phyloP scores from a whole-genome alignment of 2,888 invertebrate species.

The Ophion ellenae region DNA sequence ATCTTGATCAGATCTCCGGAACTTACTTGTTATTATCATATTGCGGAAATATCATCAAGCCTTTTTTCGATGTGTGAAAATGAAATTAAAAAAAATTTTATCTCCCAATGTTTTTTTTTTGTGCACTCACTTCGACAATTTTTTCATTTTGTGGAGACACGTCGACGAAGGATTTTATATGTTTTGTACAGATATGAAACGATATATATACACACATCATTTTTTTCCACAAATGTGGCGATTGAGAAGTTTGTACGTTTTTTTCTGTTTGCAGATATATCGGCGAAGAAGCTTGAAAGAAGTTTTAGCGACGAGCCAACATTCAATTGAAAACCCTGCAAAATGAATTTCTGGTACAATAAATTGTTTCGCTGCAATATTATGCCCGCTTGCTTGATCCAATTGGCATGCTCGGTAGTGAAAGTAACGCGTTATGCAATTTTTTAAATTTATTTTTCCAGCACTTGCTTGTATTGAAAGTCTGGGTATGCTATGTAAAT shows the following conservation, averaged over 20 bases:
- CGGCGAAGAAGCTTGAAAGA: background rate
- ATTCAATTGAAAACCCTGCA: background rate
- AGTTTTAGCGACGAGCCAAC: background rate
- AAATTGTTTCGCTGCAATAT: conserved; percentile 14
- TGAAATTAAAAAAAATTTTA: no score
- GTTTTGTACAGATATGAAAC: no score
- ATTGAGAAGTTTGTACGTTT: no score
- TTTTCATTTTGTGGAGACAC: no score
- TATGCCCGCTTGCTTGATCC: conserved; percentile 14
- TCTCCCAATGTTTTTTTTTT: background rate
- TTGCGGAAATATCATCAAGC: no score
- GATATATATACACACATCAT: no score
- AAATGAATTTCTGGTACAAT: conserved; percentile 9
- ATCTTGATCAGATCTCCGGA: no score
- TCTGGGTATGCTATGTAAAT: background rate
- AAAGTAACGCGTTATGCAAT: conserved; percentile 59
- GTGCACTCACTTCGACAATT: no score
- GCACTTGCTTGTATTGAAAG: conserved; percentile 8
- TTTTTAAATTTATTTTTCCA: conserved; percentile 3
- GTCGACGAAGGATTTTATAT: no score
- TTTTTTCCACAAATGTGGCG: no score
- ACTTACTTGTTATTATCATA: no score
- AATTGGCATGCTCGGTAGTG: conserved; percentile 47
- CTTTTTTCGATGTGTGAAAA: no score
- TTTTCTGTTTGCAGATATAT: background rate